Evolutionary conservation across 2,797 vertebrate species (phyloP).

Genomic region (Sandelia bainsii): DNA sequence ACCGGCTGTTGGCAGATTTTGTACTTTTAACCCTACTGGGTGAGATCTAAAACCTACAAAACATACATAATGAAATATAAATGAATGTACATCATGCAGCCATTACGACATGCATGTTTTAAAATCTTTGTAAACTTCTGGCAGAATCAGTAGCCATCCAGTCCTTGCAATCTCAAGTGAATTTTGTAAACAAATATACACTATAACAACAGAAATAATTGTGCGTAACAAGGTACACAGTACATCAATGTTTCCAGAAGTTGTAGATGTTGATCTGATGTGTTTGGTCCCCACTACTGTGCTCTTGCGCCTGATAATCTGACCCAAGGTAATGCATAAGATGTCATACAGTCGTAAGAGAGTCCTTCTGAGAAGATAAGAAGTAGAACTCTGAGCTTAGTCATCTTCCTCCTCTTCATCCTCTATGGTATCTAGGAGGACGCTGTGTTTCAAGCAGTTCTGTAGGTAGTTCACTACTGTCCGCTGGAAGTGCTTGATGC

Average conservation of each 20-base stretch:
- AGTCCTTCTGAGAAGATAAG: conserved; percentile 44
- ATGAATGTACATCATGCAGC: conserved; percentile 81
- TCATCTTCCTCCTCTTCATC: conserved; percentile 80
- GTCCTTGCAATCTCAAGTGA: conserved; percentile 45
- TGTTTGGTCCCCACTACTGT: conserved; percentile 78
- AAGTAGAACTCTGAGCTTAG: conserved; percentile 59
- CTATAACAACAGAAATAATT: conserved; percentile 64
- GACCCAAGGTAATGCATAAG: conserved; percentile 70
- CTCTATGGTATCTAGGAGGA: conserved; percentile 62
- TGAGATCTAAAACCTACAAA: conserved; percentile 45
- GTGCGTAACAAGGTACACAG: conserved; percentile 62
- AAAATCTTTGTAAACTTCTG: conserved; percentile 75
- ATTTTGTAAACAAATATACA: conserved; percentile 71
- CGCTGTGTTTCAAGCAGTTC: conserved; percentile 82
- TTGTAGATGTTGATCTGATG: conserved; percentile 71
- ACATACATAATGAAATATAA: conserved; percentile 69
- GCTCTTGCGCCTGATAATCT: conserved; percentile 65
- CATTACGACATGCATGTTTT: conserved; percentile 82
- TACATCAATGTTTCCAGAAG: conserved; percentile 62
- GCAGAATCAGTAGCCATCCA: conserved; percentile 49
- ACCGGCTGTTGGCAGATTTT: conserved; percentile 53
- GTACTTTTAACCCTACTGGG: conserved; percentile 42
- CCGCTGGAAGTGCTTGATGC: conserved; percentile 82
- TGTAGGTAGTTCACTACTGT: conserved; percentile 85
- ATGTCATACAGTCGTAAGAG: conserved; percentile 58